Evolutionary conservation across 2,113 vertebrate genomes (phyloP).

Genomic region (Albula glossodonta): DNA sequence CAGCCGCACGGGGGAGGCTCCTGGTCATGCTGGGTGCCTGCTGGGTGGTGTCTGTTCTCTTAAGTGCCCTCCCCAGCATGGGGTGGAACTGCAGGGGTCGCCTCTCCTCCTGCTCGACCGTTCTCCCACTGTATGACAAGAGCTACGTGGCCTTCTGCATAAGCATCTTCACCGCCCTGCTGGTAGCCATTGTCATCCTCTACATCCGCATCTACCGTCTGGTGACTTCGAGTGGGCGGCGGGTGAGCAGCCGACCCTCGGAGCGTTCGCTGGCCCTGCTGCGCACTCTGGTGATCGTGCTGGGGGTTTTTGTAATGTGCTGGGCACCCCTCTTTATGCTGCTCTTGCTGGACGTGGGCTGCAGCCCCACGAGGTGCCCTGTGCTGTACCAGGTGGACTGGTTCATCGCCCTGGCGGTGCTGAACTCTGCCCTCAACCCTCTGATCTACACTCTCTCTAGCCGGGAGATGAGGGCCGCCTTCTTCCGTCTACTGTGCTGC

Average conservation of each 20-base stretch:
- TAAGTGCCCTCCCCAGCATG: conserved; percentile 69
- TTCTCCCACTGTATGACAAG: conserved; percentile 72
- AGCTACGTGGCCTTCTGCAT: conserved; percentile 77
- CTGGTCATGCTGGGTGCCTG: conserved; percentile 68
- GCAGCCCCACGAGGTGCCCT: conserved; percentile 59
- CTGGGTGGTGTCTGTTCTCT: conserved; percentile 70
- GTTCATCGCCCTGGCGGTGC: conserved; percentile 74
- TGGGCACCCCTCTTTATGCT: conserved; percentile 74
- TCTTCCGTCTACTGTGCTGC: conserved; percentile 69
- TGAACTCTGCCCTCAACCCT: conserved; percentile 76
- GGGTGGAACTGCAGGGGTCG: conserved; percentile 73
- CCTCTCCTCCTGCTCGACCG: conserved; percentile 67
- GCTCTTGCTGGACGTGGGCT: conserved; percentile 72
- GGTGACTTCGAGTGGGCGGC: conserved; percentile 72
- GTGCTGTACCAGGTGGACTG: conserved; percentile 72
- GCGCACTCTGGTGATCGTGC: conserved; percentile 72
- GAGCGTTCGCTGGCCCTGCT: conserved; percentile 71
- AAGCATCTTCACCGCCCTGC: conserved; percentile 68
- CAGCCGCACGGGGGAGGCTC: conserved; percentile 63
- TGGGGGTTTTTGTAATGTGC: conserved; percentile 72
- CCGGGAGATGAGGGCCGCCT: conserved; percentile 71
- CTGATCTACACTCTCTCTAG: conserved; percentile 76
- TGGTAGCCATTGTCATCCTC: conserved; percentile 71
- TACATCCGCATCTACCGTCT: conserved; percentile 76
- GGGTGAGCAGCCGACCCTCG: conserved; percentile 67